These are phyloP conservation scores for Patella pellucida DNA, from an alignment of 2,888 invertebrate species.

Conservation along the genomic window DNA sequence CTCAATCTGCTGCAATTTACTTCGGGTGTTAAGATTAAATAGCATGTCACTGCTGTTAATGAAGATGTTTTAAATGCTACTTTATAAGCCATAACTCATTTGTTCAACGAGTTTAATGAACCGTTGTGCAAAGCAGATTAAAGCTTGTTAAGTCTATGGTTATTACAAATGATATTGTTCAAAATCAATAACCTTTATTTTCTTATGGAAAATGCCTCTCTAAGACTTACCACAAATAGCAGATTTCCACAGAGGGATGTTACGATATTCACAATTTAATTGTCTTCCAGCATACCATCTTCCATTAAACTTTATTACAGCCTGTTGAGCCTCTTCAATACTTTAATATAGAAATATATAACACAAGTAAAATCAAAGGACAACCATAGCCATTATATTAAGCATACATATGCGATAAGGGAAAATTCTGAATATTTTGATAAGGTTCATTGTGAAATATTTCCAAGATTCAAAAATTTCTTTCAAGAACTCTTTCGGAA, in stretches of 20 bases:
- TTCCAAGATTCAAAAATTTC: no score
- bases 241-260: slow-evolving; percentile 84
- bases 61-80: neutral
- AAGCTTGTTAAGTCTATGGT: no score
- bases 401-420: neutral
- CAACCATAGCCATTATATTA: no score
- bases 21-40: no score
- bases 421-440: neutral
- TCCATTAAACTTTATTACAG: slow-evolving; percentile 83
- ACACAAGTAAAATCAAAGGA: no score
- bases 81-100: neutral
- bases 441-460: neutral
- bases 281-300: slow-evolving; percentile 90
- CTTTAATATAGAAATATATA: slow-evolving; percentile 47
- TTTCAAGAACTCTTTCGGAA: no score
- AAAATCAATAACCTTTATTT: no score
- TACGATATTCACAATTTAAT: slow-evolving; percentile 85
- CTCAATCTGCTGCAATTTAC: no score
- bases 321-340: slow-evolving; percentile 72
- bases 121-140: no score
- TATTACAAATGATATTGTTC: no score
- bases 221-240: slow-evolving; percentile 84
- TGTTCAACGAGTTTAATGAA: neutral
- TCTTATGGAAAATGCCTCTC: no score
- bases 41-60: neutral